phyloP scores from a whole-genome alignment of 2,797 vertebrate species.

The Enteromius paludinosus region DNA sequence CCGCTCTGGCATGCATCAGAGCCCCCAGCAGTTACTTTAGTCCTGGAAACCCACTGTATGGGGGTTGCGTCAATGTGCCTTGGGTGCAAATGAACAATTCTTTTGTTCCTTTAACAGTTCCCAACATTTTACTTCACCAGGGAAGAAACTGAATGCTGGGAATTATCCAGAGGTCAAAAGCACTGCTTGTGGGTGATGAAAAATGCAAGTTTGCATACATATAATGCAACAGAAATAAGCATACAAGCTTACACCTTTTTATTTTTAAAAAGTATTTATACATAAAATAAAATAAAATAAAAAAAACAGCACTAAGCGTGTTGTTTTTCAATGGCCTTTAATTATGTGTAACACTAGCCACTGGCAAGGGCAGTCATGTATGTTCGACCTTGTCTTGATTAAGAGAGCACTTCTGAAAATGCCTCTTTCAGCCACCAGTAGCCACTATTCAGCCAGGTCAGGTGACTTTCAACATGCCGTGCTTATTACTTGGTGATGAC shows the following conservation, averaged over 20 bases:
- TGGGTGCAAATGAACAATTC: conserved; percentile 38
- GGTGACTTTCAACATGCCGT: neutral
- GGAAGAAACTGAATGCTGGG: neutral
- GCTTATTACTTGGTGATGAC: neutral
- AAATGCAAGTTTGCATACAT: neutral
- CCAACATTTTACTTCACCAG: neutral
- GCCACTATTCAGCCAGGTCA: conserved; percentile 47
- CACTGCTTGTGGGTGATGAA: neutral
- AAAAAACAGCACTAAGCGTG: neutral
- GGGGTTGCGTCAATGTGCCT: conserved; percentile 35
- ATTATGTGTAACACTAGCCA: conserved; percentile 52
- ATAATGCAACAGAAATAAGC: neutral
- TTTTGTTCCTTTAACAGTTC: conserved; percentile 43
- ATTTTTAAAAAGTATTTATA: neutral
- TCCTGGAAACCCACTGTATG: conserved; percentile 42
- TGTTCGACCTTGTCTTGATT: conserved; percentile 48
- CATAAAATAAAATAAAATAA: neutral
- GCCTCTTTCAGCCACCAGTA: conserved; percentile 50
- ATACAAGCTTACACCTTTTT: neutral
- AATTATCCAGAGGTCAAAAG: neutral
- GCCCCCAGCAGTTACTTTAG: conserved; percentile 50
- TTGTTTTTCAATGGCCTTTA: conserved; percentile 25
- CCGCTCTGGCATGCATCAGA: conserved; percentile 58
- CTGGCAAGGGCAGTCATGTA: conserved; percentile 2
- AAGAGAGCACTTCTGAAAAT: conserved; percentile 29